Evolutionary conservation across 1,140 invertebrate species (phyloP).

Genomic region (Tetramorium alpestre): DNA sequence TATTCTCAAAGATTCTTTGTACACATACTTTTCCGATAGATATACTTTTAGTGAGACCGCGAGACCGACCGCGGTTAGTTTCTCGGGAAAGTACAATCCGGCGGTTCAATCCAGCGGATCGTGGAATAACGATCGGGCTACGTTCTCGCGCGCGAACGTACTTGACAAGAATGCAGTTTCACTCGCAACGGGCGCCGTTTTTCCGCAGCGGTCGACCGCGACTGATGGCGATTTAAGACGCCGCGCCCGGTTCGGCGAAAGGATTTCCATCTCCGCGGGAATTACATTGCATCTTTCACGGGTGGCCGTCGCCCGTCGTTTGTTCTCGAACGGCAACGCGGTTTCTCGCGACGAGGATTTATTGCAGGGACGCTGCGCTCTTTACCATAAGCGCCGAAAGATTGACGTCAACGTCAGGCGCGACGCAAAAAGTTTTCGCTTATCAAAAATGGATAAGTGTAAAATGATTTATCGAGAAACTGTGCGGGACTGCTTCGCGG

Average conservation of each 20-base stretch:
- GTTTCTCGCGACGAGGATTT: slow-evolving; percentile 15
- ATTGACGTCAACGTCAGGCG: slow-evolving; percentile 30
- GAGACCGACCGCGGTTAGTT: slow-evolving; percentile 1
- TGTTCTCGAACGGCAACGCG: slow-evolving; percentile 6
- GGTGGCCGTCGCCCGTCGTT: slow-evolving; percentile 5
- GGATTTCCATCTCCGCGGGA: slow-evolving; percentile 69
- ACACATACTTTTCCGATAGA: background rate
- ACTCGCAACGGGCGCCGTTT: slow-evolving; percentile 73
- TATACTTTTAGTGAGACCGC: background rate
- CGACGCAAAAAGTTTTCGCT: slow-evolving; percentile 4
- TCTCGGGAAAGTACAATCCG: slow-evolving; percentile 63
- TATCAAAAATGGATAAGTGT: slow-evolving; percentile 36
- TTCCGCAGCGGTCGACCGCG: slow-evolving; percentile 74
- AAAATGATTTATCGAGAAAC: slow-evolving; percentile 33
- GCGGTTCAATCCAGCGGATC: slow-evolving; percentile 56
- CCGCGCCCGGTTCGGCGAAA: slow-evolving; percentile 60
- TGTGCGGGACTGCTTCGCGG: background rate
- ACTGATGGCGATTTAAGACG: slow-evolving; percentile 66
- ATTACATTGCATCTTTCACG: slow-evolving; percentile 59
- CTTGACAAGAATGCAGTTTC: slow-evolving; percentile 80
- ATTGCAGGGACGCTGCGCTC: slow-evolving; percentile 6
- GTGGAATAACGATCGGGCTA: slow-evolving; percentile 64
- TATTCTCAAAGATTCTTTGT: background rate
- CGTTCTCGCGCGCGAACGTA: slow-evolving; percentile 73
- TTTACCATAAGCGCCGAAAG: slow-evolving; percentile 41